A percentile compares a stretch with the other conserved stretches of the same genome.
These are phyloP conservation scores for Camelus dromedarius DNA, from an alignment of 2,113 vertebrate species.

Conservation along the genomic window DNA sequence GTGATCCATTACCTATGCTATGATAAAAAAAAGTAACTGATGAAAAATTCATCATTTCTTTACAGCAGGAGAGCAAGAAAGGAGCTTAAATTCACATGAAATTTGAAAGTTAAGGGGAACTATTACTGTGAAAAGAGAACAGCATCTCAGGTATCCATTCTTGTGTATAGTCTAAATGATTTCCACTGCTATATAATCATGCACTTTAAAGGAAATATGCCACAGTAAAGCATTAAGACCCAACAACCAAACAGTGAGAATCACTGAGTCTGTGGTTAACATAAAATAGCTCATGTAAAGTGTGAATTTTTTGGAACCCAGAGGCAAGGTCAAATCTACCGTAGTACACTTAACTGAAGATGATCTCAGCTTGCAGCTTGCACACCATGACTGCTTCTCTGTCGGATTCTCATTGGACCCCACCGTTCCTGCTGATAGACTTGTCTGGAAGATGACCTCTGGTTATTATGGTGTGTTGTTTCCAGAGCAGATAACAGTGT, in stretches of 20 bases:
- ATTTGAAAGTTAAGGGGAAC: constrained; percentile 65
- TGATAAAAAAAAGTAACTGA: constrained; percentile 46
- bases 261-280: constrained; percentile 64
- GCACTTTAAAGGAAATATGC: constrained; percentile 74
- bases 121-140: constrained; percentile 72
- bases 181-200: constrained; percentile 60
- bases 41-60: constrained; percentile 68
- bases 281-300: constrained; percentile 76
- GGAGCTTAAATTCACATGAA: constrained; percentile 69
- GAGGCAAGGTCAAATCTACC: constrained; percentile 86
- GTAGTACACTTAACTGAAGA: constrained; percentile 80
- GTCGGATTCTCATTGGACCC: constrained; percentile 77
- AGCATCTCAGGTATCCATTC: constrained; percentile 59
- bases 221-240: constrained; percentile 51
- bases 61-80: constrained; percentile 25
- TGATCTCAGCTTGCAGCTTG: constrained; percentile 80
- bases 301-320: constrained; percentile 76
- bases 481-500: constrained; percentile 81
- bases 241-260: constrained; percentile 69
- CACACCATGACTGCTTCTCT: constrained; percentile 80
- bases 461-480: constrained; percentile 82
- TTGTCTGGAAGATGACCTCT: constrained; percentile 85
- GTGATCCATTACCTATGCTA: constrained; percentile 7
- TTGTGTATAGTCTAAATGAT: constrained; percentile 47
- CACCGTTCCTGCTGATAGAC: constrained; percentile 67